Evolutionary conservation across 2,888 invertebrate genomes (phyloP).

Genomic region (Epistrophe grossulariae): DNA sequence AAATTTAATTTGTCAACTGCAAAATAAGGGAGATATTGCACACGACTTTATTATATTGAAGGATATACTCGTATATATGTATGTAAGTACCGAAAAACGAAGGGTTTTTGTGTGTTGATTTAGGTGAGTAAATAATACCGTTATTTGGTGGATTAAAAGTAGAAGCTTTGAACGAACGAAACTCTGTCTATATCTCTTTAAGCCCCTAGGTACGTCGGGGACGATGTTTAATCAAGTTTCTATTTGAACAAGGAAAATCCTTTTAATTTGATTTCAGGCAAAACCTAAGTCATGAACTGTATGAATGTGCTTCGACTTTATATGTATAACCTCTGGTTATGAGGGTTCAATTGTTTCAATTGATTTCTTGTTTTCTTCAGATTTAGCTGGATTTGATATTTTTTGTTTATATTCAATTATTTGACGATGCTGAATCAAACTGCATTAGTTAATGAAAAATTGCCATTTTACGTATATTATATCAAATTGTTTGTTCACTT

Average conservation of each 20-base stretch:
- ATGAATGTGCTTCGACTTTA: not conserved
- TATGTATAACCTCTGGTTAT: constrained; percentile 4
- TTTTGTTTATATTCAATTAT: constrained; percentile 10
- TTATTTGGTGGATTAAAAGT: constrained; percentile 71
- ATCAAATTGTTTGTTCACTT: not conserved
- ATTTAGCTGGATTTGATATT: not conserved
- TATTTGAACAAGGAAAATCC: constrained; percentile 68
- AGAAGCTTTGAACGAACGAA: constrained; percentile 37
- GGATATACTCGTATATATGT: no score
- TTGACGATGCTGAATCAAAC: constrained; percentile 11
- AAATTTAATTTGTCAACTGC: constrained; percentile 72
- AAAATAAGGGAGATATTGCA: constrained; percentile 67
- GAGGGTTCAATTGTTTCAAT: constrained; percentile 39
- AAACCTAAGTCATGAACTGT: constrained; percentile 5
- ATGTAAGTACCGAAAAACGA: not conserved
- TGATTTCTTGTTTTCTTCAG: not conserved
- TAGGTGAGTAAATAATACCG: constrained; percentile 74
- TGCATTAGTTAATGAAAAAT: constrained; percentile 49
- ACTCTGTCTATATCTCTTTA: not conserved
- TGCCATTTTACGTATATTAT: constrained; percentile 1
- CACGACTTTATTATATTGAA: constrained; percentile 32
- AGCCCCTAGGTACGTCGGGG: constrained; percentile 24
- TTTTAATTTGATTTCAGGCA: constrained; percentile 70
- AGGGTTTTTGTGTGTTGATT: constrained; percentile 63
- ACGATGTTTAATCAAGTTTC: constrained; percentile 68